These are phyloP conservation scores for Leptogaster cylindrica DNA, from an alignment of 2,888 invertebrate species.

Conservation along the genomic window DNA sequence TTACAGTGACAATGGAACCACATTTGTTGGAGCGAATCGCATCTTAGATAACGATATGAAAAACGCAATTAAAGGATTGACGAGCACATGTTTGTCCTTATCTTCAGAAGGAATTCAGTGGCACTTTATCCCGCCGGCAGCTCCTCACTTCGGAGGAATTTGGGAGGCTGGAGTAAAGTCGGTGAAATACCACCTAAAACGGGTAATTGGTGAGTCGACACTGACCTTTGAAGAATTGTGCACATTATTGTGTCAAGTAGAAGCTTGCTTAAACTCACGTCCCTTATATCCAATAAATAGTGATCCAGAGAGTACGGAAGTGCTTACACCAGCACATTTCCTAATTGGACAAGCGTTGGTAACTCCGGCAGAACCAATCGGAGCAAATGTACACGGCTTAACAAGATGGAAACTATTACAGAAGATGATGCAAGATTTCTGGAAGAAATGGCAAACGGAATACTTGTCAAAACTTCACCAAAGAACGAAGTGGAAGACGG, in stretches of 20 bases:
- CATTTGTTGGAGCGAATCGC: no score
- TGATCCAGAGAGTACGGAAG: conserved; percentile 42
- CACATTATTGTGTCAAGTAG: conserved; percentile 51
- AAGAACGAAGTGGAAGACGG: conserved; percentile 35
- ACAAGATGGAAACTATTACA: conserved; percentile 39
- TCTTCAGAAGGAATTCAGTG: conserved; percentile 45
- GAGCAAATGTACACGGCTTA: conserved; percentile 37
- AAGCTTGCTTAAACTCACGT: conserved; percentile 52
- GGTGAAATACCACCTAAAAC: conserved; percentile 49
- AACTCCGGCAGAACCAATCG: conserved; percentile 43
- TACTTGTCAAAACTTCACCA: conserved; percentile 40
- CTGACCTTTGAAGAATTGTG: conserved; percentile 52
- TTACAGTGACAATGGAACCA: no score
- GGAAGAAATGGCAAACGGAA: conserved; percentile 40
- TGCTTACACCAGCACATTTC: conserved; percentile 46
- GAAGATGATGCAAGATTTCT: conserved; percentile 23
- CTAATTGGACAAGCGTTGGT: conserved; percentile 40
- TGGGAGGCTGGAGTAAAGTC: conserved; percentile 51
- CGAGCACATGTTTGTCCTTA: neutral
- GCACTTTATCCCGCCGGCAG: conserved; percentile 53
- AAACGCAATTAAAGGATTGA: no score
- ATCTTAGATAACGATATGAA: no score
- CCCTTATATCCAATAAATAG: conserved; percentile 48
- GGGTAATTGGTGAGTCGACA: conserved; percentile 48
- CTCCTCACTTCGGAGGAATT: conserved; percentile 54